Evolutionary conservation across 2,888 invertebrate genomes (phyloP).

Genomic region (Lepidochitona cinerea): DNA sequence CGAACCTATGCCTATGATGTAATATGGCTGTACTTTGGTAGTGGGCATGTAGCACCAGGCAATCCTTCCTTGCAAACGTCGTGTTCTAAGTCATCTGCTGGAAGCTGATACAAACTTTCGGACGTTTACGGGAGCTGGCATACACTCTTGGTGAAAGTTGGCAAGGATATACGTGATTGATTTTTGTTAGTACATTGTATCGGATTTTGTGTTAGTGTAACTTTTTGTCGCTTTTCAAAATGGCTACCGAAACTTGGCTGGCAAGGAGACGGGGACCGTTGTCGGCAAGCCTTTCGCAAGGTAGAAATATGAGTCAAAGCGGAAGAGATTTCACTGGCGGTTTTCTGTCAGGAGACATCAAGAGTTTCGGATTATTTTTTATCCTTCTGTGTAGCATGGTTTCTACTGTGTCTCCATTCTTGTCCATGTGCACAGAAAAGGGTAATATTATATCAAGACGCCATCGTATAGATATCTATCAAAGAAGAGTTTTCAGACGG

Average conservation of each 20-base stretch:
- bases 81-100: too few species aligned
- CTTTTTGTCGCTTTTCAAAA: background rate
- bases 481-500: constrained; percentile 56
- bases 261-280: background rate
- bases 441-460: constrained; percentile 47
- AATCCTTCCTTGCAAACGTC: too few species aligned
- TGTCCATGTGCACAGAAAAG: constrained; percentile 28
- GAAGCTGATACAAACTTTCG: too few species aligned
- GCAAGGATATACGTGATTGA: too few species aligned
- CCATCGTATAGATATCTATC: constrained; percentile 60
- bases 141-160: too few species aligned
- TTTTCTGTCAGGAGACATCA: background rate
- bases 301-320: background rate
- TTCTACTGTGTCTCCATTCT: background rate
- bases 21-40: too few species aligned
- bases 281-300: background rate
- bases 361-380: background rate
- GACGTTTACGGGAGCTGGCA: too few species aligned
- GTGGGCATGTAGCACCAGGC: too few species aligned
- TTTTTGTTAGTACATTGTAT: too few species aligned
- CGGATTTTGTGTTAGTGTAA: too few species aligned
- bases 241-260: background rate
- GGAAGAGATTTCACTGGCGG: background rate
- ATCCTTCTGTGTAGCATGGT: background rate
- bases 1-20: too few species aligned